These are phyloP conservation scores for Poeciliopsis turneri DNA, from an alignment of 2,797 vertebrate genomes.

Conservation along the genomic window DNA sequence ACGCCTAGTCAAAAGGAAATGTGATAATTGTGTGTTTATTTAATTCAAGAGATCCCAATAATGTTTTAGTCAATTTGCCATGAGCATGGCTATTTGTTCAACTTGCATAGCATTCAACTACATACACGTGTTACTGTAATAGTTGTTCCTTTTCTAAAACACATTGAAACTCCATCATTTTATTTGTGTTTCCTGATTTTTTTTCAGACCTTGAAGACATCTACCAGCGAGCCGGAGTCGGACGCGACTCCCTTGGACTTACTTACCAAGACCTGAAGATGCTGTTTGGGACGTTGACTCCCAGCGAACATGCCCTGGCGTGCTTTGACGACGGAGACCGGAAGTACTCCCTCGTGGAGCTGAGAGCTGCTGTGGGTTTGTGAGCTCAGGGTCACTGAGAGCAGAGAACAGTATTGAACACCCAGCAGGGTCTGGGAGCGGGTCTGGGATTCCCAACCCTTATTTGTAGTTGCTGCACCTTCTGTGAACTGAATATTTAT, in stretches of 20 bases:
- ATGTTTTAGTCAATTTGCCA: neutral
- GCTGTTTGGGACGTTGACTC: conserved; percentile 58
- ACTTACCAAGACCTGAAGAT: conserved; percentile 64
- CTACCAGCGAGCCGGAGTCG: conserved; percentile 44
- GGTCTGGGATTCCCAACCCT: conserved; percentile 20
- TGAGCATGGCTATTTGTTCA: neutral
- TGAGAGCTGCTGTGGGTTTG: conserved; percentile 69
- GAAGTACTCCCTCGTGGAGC: conserved; percentile 74
- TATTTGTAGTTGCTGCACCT: conserved; percentile 74
- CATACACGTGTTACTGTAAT: neutral
- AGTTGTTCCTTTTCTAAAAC: neutral
- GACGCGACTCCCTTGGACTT: conserved; percentile 46
- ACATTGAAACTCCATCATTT: neutral
- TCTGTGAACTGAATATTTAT: conserved; percentile 71
- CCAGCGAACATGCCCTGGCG: conserved; percentile 48
- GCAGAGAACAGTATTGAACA: conserved; percentile 69
- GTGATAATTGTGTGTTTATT: neutral
- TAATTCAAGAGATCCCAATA: neutral
- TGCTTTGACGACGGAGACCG: conserved; percentile 75
- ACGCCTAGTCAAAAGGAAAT: neutral
- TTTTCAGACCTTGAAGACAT: conserved; percentile 72
- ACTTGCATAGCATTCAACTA: neutral
- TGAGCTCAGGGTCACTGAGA: conserved; percentile 56
- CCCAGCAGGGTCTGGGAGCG: conserved; percentile 40
- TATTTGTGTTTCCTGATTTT: neutral